Base-by-base conservation (phyloP, 2,797 vertebrate genomes). In the Enteromius treurensis region DNA sequence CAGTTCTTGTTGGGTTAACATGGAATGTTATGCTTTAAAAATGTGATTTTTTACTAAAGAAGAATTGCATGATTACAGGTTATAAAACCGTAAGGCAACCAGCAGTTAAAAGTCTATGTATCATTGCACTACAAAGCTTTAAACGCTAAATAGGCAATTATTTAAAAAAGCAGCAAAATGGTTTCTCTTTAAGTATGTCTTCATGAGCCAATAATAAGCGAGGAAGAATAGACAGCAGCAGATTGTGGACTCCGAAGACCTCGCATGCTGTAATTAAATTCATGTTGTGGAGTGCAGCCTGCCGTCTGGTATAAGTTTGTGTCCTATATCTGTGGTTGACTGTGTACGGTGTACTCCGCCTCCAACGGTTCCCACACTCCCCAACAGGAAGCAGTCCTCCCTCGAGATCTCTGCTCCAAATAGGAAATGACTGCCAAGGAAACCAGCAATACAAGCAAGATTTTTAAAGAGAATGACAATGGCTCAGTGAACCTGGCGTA, bases 361-460 rank as follows among this genome's bases (percentile, higher is more conserved):
- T 79, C 77, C 58, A 51, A 80, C 37, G 29, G 83, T 87, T 88
- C 87, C 87, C 87, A 88, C 87, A 88, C 62, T 88, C 47, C 40
- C 81, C 80, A 53, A 85, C 84, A 88, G 86, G 89, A 90, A 88
- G 81, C 64, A 76, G 73, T 64, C 82, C 85, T 88, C 89, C 87
- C 86, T 81, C 34, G 85, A 84, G 86, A 79, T 58, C 82, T 45
- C 76, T 47, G 84, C 80, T 87, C 77, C 62, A 81, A 89, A 81
- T 85, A 81, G 83, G 86, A 87, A 89, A 88, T 77, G 85, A 85
- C 82, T 84, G 87, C 85, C 83, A 83, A 84, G 83, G 80, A 86
- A 85, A 86, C 73, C 74, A 83, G 77, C 64, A 60, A 83, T 65
- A 53, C 73, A 68, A 75, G 37, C 80, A 51, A 81, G 65, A 32